These are phyloP conservation scores for Temnothorax longispinosus DNA, from an alignment of 1,140 invertebrate species.

Conservation along the genomic window DNA sequence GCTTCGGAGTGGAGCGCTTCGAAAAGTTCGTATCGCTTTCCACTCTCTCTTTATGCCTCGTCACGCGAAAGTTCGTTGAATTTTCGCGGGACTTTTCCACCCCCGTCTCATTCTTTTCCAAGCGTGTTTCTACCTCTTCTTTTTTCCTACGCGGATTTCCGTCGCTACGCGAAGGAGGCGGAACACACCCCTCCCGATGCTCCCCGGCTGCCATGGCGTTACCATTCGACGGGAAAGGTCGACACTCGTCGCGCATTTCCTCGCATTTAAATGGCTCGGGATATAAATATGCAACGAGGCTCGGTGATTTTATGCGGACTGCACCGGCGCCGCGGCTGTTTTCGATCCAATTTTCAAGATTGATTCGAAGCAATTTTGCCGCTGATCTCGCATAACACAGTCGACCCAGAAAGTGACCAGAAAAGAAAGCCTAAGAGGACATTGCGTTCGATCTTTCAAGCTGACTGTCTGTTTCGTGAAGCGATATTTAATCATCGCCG, in stretches of 20 bases:
- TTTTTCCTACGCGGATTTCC: constrained; percentile 5
- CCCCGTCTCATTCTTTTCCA: constrained; percentile 16
- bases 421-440: constrained; percentile 2
- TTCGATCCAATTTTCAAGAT: constrained; percentile 77
- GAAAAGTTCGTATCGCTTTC: constrained; percentile 52
- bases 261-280: constrained; percentile 71
- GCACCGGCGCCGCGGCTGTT: constrained; percentile 62
- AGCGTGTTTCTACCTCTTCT: neutral
- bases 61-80: constrained; percentile 55
- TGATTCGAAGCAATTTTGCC: constrained; percentile 72
- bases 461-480: neutral
- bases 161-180: constrained; percentile 56
- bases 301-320: constrained; percentile 53
- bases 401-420: neutral
- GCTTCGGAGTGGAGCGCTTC: constrained; percentile 27
- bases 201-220: neutral
- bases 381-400: constrained; percentile 14
- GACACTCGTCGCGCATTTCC: constrained; percentile 65
- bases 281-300: constrained; percentile 78
- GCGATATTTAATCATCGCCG: neutral
- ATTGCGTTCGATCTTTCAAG: neutral
- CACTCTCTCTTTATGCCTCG: constrained; percentile 44
- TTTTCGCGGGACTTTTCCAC: constrained; percentile 52
- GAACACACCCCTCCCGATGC: neutral
- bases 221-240: constrained; percentile 50